These are phyloP conservation scores for Drosophila arizonae DNA, from an alignment of 1,140 invertebrate species.

Conservation along the genomic window DNA sequence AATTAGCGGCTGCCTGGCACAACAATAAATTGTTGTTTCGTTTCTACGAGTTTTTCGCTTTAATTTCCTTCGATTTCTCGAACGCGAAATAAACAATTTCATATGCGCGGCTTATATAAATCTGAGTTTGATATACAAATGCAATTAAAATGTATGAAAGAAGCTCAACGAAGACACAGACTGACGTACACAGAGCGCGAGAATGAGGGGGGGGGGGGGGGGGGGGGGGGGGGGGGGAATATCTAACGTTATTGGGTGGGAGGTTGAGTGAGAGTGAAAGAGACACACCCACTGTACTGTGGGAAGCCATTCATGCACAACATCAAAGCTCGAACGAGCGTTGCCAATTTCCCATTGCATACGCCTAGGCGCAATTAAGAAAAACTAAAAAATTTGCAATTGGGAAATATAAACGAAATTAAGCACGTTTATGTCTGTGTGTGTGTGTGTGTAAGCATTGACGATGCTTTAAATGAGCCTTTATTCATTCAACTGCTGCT, in stretches of 20 bases:
- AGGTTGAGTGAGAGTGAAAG: background rate
- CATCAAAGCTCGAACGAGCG: constrained; percentile 61
- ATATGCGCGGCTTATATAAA: constrained; percentile 52
- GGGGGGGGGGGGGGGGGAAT: no score
- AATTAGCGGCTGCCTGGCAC: constrained; percentile 64
- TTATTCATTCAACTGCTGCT: constrained; percentile 58
- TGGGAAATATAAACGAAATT: constrained; percentile 72
- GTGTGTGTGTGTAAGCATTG: background rate
- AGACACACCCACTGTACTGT: constrained; percentile 21
- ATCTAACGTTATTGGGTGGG: no score
- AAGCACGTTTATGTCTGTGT: constrained; percentile 24
- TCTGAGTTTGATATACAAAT: constrained; percentile 79
- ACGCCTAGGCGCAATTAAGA: constrained; percentile 35
- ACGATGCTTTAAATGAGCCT: constrained; percentile 45
- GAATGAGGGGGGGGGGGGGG: no score
- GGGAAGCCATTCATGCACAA: constrained; percentile 73
- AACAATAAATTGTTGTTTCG: constrained; percentile 65
- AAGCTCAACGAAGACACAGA: constrained; percentile 49
- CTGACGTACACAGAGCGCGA: background rate
- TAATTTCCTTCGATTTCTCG: constrained; percentile 76
- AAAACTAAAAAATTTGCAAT: constrained; percentile 59
- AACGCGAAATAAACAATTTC: constrained; percentile 44
- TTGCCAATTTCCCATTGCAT: constrained; percentile 58
- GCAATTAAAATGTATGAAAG: constrained; percentile 75
- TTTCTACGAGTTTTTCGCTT: constrained; percentile 73